Percentiles rank a stretch among this genome's conserved stretches.
Conservation (phyloP, 2,113 vertebrate genomes). For the Murina feae region DNA sequence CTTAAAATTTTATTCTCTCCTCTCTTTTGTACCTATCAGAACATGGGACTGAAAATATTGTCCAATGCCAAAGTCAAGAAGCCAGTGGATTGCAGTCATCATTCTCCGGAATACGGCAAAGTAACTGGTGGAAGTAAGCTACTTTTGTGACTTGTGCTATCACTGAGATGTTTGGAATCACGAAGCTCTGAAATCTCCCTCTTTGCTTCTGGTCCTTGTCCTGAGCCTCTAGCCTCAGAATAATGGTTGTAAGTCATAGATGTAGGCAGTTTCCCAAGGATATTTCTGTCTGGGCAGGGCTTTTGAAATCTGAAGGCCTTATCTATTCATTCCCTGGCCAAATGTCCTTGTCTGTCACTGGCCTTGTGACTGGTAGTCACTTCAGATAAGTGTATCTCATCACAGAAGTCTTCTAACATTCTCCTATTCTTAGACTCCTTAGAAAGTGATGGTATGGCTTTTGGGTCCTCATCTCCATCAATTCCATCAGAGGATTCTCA, state of each 20-base stretch:
- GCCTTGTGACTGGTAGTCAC: background rate
- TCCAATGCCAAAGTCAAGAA: conserved; percentile 75
- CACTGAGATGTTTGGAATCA: background rate
- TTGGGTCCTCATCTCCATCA: background rate
- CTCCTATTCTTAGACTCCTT: background rate
- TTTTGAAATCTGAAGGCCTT: background rate
- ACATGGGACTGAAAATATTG: conserved; percentile 75
- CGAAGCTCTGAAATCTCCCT: background rate
- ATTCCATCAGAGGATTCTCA: conserved; percentile 39
- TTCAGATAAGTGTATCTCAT: background rate
- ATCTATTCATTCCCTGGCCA: background rate
- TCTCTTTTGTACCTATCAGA: conserved; percentile 59
- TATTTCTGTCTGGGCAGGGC: background rate
- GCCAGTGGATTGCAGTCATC: conserved; percentile 51
- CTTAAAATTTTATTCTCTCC: background rate
- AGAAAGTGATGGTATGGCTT: accelerated
- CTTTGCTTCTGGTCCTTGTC: background rate
- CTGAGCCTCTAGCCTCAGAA: background rate
- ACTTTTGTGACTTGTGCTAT: background rate
- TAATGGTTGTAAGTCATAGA: background rate
- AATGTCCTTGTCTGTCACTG: background rate
- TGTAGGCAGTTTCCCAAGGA: background rate
- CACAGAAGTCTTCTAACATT: background rate
- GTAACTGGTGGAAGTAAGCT: accelerated
- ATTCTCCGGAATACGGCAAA: accelerated